A percentile compares a stretch with the other conserved stretches of the same genome.
These are phyloP conservation scores for Spilogale gracilis DNA, from an alignment of 2,113 vertebrate species.

Conservation along the genomic window DNA sequence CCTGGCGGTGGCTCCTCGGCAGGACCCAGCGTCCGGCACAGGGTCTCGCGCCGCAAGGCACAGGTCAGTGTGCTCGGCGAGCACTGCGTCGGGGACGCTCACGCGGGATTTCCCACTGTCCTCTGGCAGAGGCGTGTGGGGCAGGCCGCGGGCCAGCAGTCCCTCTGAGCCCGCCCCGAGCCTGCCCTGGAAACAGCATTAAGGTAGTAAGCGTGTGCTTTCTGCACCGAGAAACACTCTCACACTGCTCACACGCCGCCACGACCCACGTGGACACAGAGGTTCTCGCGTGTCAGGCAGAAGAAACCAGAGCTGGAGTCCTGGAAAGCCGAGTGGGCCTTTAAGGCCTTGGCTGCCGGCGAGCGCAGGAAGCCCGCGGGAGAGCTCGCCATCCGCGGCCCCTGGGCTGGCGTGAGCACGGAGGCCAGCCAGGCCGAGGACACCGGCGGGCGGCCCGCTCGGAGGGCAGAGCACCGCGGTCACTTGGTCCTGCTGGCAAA, in stretches of 20 bases:
- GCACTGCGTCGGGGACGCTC: background rate
- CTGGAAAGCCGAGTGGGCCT: background rate
- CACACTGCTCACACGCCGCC: background rate
- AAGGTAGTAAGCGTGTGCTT: background rate
- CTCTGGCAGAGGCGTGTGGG: background rate
- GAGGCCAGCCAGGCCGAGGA: background rate
- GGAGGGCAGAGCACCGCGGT: background rate
- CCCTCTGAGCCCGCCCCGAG: background rate
- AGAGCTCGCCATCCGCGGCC: accelerated
- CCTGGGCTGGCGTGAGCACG: background rate
- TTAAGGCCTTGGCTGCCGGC: accelerated
- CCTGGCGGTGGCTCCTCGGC: background rate
- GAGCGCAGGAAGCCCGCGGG: accelerated
- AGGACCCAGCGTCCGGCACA: background rate
- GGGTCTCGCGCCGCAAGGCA: background rate
- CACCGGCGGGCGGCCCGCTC: background rate
- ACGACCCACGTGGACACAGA: background rate
- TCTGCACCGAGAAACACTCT: background rate
- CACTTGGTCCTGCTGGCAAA: accelerated
- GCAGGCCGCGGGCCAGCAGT: background rate
- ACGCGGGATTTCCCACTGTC: background rate
- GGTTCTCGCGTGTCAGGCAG: background rate
- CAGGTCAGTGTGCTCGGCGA: background rate
- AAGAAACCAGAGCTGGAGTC: too few relatives aligned
- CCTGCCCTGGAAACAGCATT: accelerated